A percentile compares a stretch with the other conserved stretches of the same genome.
Conservation (phyloP, 2,888 invertebrate species). For the Sphaeridia pumilis region DNA sequence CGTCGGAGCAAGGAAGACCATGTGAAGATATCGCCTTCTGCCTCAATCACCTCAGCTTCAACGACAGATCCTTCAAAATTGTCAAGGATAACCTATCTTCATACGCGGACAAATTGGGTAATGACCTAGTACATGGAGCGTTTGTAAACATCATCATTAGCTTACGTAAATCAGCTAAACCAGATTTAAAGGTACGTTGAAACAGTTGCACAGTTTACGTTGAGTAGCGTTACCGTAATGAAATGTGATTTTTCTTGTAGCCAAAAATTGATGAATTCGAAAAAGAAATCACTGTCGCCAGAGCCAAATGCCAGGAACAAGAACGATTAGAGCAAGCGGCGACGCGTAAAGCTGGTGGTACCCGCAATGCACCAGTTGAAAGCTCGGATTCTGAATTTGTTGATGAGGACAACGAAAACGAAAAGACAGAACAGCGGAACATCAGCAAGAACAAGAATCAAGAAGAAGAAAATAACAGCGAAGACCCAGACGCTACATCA, state of each 20-base stretch:
- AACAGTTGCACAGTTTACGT: not conserved
- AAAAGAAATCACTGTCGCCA: conserved; percentile 7
- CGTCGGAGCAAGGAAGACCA: conserved; percentile 16
- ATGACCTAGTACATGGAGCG: conserved; percentile 21
- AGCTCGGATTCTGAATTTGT: conserved; percentile 12
- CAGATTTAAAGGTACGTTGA: conserved; percentile 23
- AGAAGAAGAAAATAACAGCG: not conserved
- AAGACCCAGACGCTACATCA: not conserved
- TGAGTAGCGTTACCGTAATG: not conserved
- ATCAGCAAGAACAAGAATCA: not conserved
- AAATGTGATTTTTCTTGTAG: conserved; percentile 1
- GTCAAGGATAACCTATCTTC: conserved; percentile 21
- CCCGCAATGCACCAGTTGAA: not conserved
- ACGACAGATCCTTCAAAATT: conserved; percentile 30
- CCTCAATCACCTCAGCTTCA: conserved; percentile 25
- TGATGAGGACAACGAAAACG: not conserved
- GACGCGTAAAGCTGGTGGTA: not conserved
- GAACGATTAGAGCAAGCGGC: conserved; percentile 15
- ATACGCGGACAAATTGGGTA: conserved; percentile 28
- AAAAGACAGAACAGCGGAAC: not conserved
- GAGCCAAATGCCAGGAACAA: conserved; percentile 13
- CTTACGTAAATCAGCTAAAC: conserved; percentile 20
- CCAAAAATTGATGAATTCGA: conserved; percentile 12
- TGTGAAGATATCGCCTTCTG: conserved; percentile 30
- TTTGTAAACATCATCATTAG: conserved; percentile 21